Evolutionary conservation across 2,888 invertebrate species (phyloP).

Genomic region (Agrypnus murinus): DNA sequence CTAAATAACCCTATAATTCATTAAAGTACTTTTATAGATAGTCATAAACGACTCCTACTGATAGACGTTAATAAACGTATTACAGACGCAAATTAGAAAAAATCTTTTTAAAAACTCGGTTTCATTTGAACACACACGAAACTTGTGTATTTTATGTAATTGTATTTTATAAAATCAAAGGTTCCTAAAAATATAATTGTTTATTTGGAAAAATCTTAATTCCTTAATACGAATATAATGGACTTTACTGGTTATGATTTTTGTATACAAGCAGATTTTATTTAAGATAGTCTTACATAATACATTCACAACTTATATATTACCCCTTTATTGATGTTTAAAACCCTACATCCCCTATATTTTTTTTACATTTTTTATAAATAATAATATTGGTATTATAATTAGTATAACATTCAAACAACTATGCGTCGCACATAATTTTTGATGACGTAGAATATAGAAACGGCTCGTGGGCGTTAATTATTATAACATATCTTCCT

Average conservation of each 20-base stretch:
- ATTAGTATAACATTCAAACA: conserved; percentile 52
- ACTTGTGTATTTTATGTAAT: too few relatives aligned
- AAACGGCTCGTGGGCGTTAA: conserved; percentile 49
- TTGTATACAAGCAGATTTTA: conserved; percentile 69
- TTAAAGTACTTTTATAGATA: too few relatives aligned
- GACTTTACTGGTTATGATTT: not conserved
- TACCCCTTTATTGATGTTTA: conserved; percentile 43
- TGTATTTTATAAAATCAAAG: too few relatives aligned
- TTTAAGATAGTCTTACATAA: conserved; percentile 66
- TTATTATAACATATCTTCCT: conserved; percentile 62
- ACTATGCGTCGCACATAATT: conserved; percentile 50
- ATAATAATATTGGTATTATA: conserved; percentile 52
- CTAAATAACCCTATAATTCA: too few relatives aligned
- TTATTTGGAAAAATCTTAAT: too few relatives aligned
- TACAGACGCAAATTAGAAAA: too few relatives aligned
- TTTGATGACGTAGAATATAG: conserved; percentile 33
- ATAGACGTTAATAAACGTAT: too few relatives aligned
- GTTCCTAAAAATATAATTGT: too few relatives aligned
- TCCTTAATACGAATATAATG: too few relatives aligned
- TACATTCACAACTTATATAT: conserved; percentile 69
- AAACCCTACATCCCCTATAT: conserved; percentile 42
- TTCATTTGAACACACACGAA: too few relatives aligned
- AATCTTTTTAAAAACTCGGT: too few relatives aligned
- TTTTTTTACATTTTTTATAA: conserved; percentile 44
- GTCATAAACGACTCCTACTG: too few relatives aligned